Conservation (phyloP, 64 coral and sea anemone species). For the Pocillopora damicornis region DNA sequence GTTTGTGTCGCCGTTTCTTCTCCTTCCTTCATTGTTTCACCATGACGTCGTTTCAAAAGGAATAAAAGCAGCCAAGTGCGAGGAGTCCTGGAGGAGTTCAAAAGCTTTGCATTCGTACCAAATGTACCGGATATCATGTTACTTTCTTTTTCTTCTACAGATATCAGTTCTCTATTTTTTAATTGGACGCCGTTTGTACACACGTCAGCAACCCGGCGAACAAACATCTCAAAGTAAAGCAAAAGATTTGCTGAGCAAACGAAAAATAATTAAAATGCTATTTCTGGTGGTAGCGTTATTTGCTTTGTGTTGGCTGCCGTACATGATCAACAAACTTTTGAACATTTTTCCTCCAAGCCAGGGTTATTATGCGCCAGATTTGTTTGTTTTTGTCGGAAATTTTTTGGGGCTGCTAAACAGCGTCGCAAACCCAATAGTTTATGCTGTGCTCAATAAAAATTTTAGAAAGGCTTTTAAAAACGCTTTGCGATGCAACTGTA, state of each 20-base stretch:
- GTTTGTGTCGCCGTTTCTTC: constrained; percentile 64
- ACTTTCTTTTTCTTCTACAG: constrained; percentile 72
- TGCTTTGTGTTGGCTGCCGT: constrained; percentile 70
- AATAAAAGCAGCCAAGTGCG: constrained; percentile 39
- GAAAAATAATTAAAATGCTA: constrained; percentile 80
- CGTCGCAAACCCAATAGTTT: constrained; percentile 76
- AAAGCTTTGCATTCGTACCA: constrained; percentile 52
- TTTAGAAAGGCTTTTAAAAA: constrained; percentile 79
- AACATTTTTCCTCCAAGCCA: constrained; percentile 67
- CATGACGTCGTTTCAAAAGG: constrained; percentile 37
- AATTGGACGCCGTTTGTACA: constrained; percentile 63
- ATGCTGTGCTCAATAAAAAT: constrained; percentile 72
- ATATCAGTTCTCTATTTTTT: constrained; percentile 78
- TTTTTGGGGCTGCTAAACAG: constrained; percentile 75
- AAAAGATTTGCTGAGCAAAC: constrained; percentile 58
- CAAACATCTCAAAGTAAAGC: constrained; percentile 54
- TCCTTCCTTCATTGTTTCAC: constrained; percentile 63
- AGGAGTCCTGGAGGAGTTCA: constrained; percentile 57
- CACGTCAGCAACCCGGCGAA: constrained; percentile 62
- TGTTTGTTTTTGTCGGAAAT: constrained; percentile 79
- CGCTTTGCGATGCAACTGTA: constrained; percentile 68
- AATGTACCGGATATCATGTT: constrained; percentile 72
- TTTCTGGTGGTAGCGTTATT: constrained; percentile 72
- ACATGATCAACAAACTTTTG: constrained; percentile 78
- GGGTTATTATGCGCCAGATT: constrained; percentile 34